phyloP scores from a whole-genome alignment of 2,888 invertebrate species.

The Limnephilus lunatus region DNA sequence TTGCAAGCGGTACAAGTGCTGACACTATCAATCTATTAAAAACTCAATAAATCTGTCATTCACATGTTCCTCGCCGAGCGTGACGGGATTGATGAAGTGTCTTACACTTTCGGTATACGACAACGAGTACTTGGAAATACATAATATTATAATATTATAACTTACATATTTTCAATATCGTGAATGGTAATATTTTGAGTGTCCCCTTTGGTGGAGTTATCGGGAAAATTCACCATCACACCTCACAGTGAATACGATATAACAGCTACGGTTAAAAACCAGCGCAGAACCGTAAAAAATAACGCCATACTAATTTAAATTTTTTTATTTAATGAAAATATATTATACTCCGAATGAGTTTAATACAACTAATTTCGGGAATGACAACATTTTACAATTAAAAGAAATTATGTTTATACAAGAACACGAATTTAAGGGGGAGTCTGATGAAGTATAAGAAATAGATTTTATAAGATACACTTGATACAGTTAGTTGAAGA shows the following conservation, averaged over 20 bases:
- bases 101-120: neutral
- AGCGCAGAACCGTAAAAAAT: too few species aligned
- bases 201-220: neutral
- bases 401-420: too few species aligned
- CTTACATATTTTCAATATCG: neutral
- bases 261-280: too few species aligned
- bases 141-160: neutral
- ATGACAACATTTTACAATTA: too few species aligned
- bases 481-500: too few species aligned
- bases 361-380: too few species aligned
- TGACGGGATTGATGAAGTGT: neutral
- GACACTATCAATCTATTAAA: neutral
- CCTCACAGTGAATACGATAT: neutral
- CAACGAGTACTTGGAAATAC: neutral
- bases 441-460: too few species aligned
- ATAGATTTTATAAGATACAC: too few species aligned
- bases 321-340: too few species aligned
- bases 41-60: constrained; percentile 2
- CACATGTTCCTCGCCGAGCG: neutral
- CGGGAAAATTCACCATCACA: neutral
- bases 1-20: neutral
- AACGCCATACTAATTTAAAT: too few species aligned
- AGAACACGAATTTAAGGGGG: too few species aligned
- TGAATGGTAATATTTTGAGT: neutral
- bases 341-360: too few species aligned